These are phyloP conservation scores for Caenorhabditis sp. DNA, from an alignment of 2,888 invertebrate species.

Conservation along the genomic window DNA sequence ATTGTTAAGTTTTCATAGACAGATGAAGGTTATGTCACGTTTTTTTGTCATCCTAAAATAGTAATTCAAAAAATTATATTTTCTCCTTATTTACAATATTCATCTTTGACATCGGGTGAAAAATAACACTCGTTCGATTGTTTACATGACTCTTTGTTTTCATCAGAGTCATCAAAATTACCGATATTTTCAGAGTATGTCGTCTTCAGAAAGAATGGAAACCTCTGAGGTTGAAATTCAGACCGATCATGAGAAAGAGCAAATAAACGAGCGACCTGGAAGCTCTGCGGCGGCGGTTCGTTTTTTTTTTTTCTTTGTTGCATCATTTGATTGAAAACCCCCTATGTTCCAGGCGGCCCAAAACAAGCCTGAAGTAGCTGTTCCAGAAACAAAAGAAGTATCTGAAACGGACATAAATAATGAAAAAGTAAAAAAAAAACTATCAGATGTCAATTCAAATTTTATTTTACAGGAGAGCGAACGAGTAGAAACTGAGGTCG, in stretches of 20 bases:
- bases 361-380: constrained; percentile 7
- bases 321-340: constrained; percentile 5
- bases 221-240: constrained; percentile 44
- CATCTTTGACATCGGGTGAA: too few species aligned
- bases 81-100: too few species aligned
- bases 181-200: constrained; percentile 20
- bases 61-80: too few species aligned
- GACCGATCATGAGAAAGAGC: constrained; percentile 36
- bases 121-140: too few species aligned
- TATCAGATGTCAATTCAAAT: neutral
- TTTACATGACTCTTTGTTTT: too few species aligned
- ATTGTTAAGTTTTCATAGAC: neutral
- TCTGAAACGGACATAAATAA: constrained; percentile 5
- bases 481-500: constrained; percentile 16
- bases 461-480: neutral
- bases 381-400: constrained; percentile 10
- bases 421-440: neutral
- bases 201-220: constrained; percentile 39
- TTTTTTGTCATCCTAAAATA: too few species aligned
- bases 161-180: too few species aligned
- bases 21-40: neutral
- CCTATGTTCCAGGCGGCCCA: constrained; percentile 3
- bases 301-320: too few species aligned
- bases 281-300: too few species aligned
- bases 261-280: constrained; percentile 28